Evolutionary conservation across 2,797 vertebrate species (phyloP).

Genomic region (Florisuga fusca): DNA sequence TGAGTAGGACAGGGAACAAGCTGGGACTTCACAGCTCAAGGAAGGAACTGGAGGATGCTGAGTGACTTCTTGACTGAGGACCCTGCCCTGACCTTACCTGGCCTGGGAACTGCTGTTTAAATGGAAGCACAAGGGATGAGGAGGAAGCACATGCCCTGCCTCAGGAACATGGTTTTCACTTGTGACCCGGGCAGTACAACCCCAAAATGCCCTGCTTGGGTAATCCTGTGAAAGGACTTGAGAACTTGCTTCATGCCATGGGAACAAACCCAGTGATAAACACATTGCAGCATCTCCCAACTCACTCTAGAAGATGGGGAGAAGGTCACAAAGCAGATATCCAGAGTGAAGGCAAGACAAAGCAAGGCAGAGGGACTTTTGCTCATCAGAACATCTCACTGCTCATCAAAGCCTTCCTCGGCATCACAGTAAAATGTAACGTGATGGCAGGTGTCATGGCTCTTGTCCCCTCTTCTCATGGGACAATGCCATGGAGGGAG

Average conservation of each 20-base stretch:
- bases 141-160: background rate
- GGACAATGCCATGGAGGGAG: accelerated
- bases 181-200: background rate
- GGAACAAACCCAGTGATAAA: background rate
- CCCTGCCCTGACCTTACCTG: background rate
- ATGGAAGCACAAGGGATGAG: background rate
- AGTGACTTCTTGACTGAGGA: background rate
- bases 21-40: background rate
- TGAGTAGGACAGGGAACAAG: background rate
- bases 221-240: background rate
- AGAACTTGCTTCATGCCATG: background rate
- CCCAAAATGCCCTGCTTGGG: background rate
- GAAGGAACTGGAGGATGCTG: background rate
- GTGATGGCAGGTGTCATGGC: accelerated
- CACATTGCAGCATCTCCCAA: background rate
- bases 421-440: accelerated
- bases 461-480: accelerated
- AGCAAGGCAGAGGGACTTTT: background rate
- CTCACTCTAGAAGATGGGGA: background rate
- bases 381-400: background rate
- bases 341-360: background rate
- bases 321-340: accelerated
- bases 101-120: background rate
- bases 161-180: background rate
- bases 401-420: background rate